Base-by-base conservation (phyloP, 2,888 invertebrate genomes). In the Desoria tigrina region DNA sequence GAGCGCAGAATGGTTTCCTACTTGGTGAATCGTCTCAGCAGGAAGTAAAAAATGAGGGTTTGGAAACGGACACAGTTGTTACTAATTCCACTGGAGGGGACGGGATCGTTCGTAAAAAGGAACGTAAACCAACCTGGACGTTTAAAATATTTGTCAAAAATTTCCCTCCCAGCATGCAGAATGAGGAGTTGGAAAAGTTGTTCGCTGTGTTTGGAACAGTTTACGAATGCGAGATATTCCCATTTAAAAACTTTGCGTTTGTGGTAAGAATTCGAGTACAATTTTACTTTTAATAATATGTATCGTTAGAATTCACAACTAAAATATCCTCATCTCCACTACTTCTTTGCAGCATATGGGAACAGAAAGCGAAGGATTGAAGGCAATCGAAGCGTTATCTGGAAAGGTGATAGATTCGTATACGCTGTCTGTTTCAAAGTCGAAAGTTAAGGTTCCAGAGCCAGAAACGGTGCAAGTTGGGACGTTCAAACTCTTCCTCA, bases 401-500 rank as follows among this genome's bases (percentile, higher is more conserved):
- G 66, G 66, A 18, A 57, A 49, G 3, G 42, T 57, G 16, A 42
- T 68, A 11, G 45, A 61, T 23, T 68, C 68, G 21, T 54, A 51
- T 21, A 51, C 42, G 39, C 61, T 71, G 11, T 62, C 56, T n/a
- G 71, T 71, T 1, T 59, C 64, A 51, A 68, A 60, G 53, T 68
- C 71, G 14, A 39, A 49, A 0, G 54, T 7, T 7, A 32, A 67
- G 27, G 24, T 50, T 24, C 49, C 61, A n/a, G 21, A 32, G 7
- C 21, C 51, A 61, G 60, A 11, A 37, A 26, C 26, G 61, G 27
- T 39, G 27, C 68, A 65, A 58, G 68, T 75, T 3, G 63, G 61
- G 24, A 75, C 74, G 7, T 75, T 65, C 39, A 74, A 76, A 51
- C n/a, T 76, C 9, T 74, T 61, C 54, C 27, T 76, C 2, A 64